Percentiles rank a stretch among this genome's conserved stretches.
Conservation (phyloP, 2,797 vertebrate species). For the Mus minutoides region DNA sequence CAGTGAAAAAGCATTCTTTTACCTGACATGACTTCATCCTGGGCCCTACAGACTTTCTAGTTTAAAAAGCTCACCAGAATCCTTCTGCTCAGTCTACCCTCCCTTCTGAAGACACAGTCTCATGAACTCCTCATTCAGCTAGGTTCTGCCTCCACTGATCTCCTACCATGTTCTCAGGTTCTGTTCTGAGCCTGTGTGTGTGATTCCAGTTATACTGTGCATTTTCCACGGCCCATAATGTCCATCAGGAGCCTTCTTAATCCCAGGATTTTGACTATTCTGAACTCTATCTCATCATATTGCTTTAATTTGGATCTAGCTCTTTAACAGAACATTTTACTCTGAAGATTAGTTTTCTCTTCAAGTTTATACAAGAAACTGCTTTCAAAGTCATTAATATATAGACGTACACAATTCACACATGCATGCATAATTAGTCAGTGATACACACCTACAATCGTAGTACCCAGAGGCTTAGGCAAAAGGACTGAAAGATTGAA, state of each 20-base stretch:
- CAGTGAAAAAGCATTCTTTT: conserved; percentile 15
- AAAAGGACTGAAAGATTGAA: not conserved
- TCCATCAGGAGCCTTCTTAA: not conserved
- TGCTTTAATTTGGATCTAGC: conserved; percentile 40
- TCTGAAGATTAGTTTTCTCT: conserved; percentile 33
- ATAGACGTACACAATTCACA: not conserved
- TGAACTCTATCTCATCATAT: not conserved
- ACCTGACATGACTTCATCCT: not conserved
- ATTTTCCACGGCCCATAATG: not conserved
- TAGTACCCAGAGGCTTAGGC: not conserved
- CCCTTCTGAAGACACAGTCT: not conserved
- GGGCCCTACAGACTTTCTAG: not conserved
- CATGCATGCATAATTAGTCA: not conserved
- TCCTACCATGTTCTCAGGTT: not conserved
- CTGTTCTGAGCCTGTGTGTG: not conserved
- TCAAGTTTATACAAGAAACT: conserved; percentile 12
- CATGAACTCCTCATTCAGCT: not conserved
- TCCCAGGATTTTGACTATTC: not conserved
- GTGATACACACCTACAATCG: not conserved
- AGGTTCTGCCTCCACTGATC: not conserved
- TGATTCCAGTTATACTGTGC: not conserved
- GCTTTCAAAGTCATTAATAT: not conserved
- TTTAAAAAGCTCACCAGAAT: conserved; percentile 7
- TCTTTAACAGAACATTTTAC: conserved; percentile 2
- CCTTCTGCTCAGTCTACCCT: not conserved